Conservation (phyloP, 2,113 vertebrate genomes). For the Ellobius talpinus region DNA sequence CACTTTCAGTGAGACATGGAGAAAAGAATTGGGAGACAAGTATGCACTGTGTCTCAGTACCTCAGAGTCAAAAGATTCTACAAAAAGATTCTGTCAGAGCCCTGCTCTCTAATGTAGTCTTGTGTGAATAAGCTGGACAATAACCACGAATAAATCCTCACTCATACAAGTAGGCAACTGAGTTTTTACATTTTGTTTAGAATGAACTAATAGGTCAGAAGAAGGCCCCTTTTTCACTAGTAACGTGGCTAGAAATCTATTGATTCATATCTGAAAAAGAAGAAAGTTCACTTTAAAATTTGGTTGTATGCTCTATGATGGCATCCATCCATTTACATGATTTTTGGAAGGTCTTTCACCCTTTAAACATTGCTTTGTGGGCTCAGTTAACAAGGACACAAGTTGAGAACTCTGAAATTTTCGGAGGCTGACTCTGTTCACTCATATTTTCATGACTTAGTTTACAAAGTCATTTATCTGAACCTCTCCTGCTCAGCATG, state of each 20-base stretch:
- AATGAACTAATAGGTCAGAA: conserved; percentile 20
- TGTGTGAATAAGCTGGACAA: background rate
- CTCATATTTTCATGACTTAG: background rate
- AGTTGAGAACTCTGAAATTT: background rate
- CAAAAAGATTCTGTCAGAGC: background rate
- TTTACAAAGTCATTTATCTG: background rate
- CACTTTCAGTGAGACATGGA: fast-evolving
- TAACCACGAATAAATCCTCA: background rate
- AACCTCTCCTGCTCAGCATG: background rate
- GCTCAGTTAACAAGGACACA: background rate
- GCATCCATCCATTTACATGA: background rate
- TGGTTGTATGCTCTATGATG: background rate
- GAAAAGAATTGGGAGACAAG: too few species aligned
- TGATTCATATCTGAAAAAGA: background rate
- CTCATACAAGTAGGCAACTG: background rate
- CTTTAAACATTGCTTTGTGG: background rate
- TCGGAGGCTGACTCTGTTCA: background rate
- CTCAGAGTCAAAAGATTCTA: background rate
- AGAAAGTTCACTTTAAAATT: background rate
- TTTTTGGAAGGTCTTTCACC: background rate
- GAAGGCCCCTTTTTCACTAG: background rate
- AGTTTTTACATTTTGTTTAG: background rate
- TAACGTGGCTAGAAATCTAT: background rate
- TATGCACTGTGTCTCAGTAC: background rate
- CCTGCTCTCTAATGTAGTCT: background rate